Evolutionary conservation across 2,888 invertebrate species (phyloP), one percentile per base, ranked within the genome.

Genomic region (Drosophila robusta): DNA sequence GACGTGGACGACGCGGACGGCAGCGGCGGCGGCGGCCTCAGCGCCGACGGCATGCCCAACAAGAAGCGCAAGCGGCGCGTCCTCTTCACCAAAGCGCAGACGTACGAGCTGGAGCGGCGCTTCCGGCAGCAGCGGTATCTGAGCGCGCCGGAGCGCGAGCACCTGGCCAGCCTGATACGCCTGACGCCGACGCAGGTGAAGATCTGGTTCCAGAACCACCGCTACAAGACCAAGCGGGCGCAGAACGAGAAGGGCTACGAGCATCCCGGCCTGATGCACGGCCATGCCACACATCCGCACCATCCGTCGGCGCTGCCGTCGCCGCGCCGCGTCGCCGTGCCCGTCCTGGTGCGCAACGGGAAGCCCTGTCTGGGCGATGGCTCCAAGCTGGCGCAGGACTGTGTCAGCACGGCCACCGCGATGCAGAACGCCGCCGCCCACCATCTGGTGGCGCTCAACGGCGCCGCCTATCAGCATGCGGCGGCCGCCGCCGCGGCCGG

Each of bases 131-230:
- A 99, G 92, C 94, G 98, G 77, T 99, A 99, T 92, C 94, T 99
- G 14, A 98, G 98, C 3, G 99, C 99, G 0, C 99, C 99, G 0
- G 99, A 99, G 92, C 93, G 99, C 36, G 99, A 99, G 91, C 98
- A 99, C 91, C 93, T 99, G 76, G 99, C 99, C 3, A 97, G 97
- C 74, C 94, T 98, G 87, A 99, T 99, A 75, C 94, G 98, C 61
- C 93, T 99, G 64, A 99, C 99, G 2, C 99, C 99, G 0, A 99
- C 99, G 3, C 99, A 99, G 93, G 97, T 97, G 52, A 99, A 99
- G 93, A 99, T 99, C 88, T 99, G 99, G 99, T 99, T 99, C 93
- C 99, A 99, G 92, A 99, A 99, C 92, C 99, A 99, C 92, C 95
- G 98, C 90, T 99, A 99, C 93, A 99, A 99, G 94, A 98, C 99